Evolutionary conservation across 2,113 vertebrate genomes (phyloP).

Genomic region (Platichthys stellatus): DNA sequence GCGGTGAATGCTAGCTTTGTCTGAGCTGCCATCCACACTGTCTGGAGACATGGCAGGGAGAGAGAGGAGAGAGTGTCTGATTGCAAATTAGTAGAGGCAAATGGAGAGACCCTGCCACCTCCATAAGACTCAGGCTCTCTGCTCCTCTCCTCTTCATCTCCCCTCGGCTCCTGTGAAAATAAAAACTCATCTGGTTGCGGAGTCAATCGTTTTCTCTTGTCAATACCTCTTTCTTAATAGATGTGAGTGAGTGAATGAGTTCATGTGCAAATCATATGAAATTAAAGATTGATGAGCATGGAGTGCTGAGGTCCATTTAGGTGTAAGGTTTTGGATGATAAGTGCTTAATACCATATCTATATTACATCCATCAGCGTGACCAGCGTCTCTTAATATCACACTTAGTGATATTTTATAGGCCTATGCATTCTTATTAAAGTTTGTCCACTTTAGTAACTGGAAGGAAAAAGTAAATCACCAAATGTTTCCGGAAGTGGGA

Average conservation of each 20-base stretch:
- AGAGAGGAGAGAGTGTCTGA: constrained; percentile 77
- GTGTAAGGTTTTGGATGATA: constrained; percentile 30
- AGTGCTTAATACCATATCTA: constrained; percentile 21
- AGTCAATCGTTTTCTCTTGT: background rate
- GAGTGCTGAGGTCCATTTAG: constrained; percentile 38
- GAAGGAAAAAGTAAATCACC: background rate
- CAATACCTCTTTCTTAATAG: constrained; percentile 25
- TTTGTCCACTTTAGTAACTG: background rate
- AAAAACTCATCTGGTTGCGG: background rate
- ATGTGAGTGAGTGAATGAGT: constrained; percentile 11
- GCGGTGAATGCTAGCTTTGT: constrained; percentile 81
- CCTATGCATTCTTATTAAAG: background rate
- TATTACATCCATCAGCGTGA: background rate
- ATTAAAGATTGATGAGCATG: constrained; percentile 55
- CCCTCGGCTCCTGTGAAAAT: background rate
- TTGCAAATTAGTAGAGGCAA: constrained; percentile 76
- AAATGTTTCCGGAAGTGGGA: background rate
- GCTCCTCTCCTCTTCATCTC: background rate
- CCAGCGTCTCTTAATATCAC: too few species aligned
- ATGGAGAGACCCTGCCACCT: constrained; percentile 44
- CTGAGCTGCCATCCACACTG: constrained; percentile 80
- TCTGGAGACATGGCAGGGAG: constrained; percentile 72
- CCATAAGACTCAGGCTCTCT: constrained; percentile 1
- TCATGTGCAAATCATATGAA: constrained; percentile 2
- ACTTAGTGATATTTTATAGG: too few species aligned